phyloP scores from a whole-genome alignment of 2,888 invertebrate species.

The Resseliella maxima region DNA sequence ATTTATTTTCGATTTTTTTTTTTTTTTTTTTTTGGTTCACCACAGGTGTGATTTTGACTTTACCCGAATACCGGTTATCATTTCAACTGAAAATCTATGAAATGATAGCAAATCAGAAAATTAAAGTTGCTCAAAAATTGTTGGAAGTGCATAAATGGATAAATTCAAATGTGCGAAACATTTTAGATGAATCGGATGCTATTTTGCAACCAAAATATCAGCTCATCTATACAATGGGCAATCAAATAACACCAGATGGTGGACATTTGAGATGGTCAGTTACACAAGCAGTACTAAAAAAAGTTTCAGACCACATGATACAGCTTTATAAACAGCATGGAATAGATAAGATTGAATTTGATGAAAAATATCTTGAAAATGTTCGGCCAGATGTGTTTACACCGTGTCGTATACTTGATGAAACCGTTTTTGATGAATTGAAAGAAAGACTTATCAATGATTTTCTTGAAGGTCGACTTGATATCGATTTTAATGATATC shows the following conservation, averaged over 20 bases:
- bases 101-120: background rate
- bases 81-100: slow-evolving; percentile 55
- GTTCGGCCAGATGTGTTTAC: slow-evolving; percentile 47
- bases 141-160: slow-evolving; percentile 23
- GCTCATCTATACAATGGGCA: slow-evolving; percentile 35
- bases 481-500: slow-evolving; percentile 12
- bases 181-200: slow-evolving; percentile 54
- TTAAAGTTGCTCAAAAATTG: background rate
- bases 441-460: background rate
- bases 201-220: slow-evolving; percentile 53
- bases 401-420: slow-evolving; percentile 53
- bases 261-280: background rate
- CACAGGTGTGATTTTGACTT: slow-evolving; percentile 27
- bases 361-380: slow-evolving; percentile 34
- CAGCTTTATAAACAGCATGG: background rate
- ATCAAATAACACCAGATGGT: slow-evolving; percentile 16
- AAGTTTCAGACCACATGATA: slow-evolving; percentile 8
- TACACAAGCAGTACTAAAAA: slow-evolving; percentile 14
- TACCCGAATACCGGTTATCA: slow-evolving; percentile 53
- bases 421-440: slow-evolving; percentile 1
- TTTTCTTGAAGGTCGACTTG: slow-evolving; percentile 36
- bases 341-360: slow-evolving; percentile 27
- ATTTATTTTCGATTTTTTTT: no score
- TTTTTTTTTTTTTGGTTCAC: no score
- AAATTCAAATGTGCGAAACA: slow-evolving; percentile 6